phyloP scores from a whole-genome alignment of 2,888 invertebrate species.

The Ormyrus thymus region DNA sequence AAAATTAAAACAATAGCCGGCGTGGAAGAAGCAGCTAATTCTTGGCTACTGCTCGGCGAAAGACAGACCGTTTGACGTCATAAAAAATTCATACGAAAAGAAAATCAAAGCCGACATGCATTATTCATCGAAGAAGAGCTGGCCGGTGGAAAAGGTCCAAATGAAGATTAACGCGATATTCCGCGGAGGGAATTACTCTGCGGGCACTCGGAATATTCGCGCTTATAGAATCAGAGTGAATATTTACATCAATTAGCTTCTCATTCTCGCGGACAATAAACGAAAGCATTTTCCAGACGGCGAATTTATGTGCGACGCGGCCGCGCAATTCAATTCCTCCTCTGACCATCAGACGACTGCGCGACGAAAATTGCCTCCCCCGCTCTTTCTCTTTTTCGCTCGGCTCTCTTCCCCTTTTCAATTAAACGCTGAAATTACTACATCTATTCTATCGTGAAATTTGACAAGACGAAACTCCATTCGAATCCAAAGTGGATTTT shows the following conservation, averaged over 20 bases:
- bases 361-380: conserved; percentile 46
- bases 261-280: conserved; percentile 49
- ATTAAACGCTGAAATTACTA: conserved; percentile 46
- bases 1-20: conserved; percentile 29
- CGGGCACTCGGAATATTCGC: conserved; percentile 19
- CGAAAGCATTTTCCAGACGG: conserved; percentile 49
- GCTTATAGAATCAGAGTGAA: conserved; percentile 43
- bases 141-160: conserved; percentile 29
- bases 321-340: conserved; percentile 51
- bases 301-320: conserved; percentile 47
- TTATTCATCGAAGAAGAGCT: conserved; percentile 39
- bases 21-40: not conserved
- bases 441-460: conserved; percentile 35
- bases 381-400: not conserved
- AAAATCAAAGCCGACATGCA: conserved; percentile 48
- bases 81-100: conserved; percentile 42
- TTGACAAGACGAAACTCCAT: conserved; percentile 19
- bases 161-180: conserved; percentile 49
- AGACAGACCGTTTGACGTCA: conserved; percentile 30
- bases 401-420: conserved; percentile 42
- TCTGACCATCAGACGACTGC: conserved; percentile 33
- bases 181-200: conserved; percentile 12
- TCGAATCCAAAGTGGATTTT: conserved; percentile 2
- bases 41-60: not conserved
- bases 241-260: conserved; percentile 55